These are phyloP conservation scores for Hyles vespertilio DNA, from an alignment of 1,140 invertebrate species.

Conservation along the genomic window DNA sequence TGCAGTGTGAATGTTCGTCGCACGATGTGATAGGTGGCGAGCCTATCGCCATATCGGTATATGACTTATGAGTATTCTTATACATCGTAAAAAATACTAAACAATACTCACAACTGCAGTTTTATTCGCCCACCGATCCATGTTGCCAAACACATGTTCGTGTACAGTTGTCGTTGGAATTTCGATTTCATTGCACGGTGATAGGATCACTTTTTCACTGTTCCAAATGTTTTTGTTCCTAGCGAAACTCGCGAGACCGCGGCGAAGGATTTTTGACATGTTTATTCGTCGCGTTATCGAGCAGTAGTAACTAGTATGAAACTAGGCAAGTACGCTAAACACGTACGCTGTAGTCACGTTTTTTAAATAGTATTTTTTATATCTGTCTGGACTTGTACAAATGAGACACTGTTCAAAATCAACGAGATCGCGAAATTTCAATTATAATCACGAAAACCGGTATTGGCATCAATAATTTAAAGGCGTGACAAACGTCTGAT, in stretches of 20 bases:
- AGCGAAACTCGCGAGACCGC: slow-evolving; percentile 5
- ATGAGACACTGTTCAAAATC: too few relatives aligned
- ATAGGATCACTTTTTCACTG: slow-evolving; percentile 38
- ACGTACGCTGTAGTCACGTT: too few relatives aligned
- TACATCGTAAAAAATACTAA: neutral
- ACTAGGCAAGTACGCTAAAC: too few relatives aligned
- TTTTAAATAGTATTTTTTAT: too few relatives aligned
- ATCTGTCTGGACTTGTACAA: too few relatives aligned
- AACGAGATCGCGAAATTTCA: too few relatives aligned
- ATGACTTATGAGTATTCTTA: neutral
- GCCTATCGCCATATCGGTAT: neutral
- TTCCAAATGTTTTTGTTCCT: slow-evolving; percentile 43
- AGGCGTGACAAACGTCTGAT: too few relatives aligned
- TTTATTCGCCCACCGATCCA: slow-evolving; percentile 77
- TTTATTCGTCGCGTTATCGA: too few relatives aligned
- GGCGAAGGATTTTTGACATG: slow-evolving; percentile 1
- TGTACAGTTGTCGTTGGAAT: slow-evolving; percentile 74
- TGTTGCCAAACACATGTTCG: slow-evolving; percentile 78
- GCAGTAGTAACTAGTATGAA: too few relatives aligned
- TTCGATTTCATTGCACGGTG: slow-evolving; percentile 67
- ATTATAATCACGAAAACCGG: too few relatives aligned
- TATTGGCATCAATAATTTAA: too few relatives aligned
- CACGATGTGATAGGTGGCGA: neutral
- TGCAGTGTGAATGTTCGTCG: too few relatives aligned
- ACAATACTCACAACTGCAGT: slow-evolving; percentile 77